Evolutionary conservation across 2,113 vertebrate genomes (phyloP).

Genomic region (Puffinus mauretanicus): DNA sequence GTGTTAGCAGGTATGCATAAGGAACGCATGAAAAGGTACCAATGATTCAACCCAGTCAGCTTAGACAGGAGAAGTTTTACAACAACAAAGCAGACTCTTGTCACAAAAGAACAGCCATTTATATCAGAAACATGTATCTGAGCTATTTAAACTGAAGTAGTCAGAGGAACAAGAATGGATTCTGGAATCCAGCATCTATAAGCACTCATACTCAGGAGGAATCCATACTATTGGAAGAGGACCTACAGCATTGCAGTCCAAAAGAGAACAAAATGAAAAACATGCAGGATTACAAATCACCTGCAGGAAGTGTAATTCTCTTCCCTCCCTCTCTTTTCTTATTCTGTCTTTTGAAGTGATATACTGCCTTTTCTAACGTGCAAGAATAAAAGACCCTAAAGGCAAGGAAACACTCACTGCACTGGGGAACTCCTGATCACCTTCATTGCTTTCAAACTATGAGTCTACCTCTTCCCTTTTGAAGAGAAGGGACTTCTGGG

Average conservation of each 20-base stretch:
- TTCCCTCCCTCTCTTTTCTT: background rate
- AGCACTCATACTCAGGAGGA: background rate
- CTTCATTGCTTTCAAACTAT: background rate
- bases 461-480: background rate
- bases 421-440: background rate
- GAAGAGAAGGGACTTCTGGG: background rate
- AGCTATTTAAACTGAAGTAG: background rate
- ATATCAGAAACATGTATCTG: background rate
- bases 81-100: background rate
- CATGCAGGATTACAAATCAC: background rate
- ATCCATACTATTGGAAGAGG: background rate
- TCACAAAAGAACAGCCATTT: background rate
- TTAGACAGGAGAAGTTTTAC: background rate
- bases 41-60: background rate
- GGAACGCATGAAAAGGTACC: background rate
- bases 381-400: background rate
- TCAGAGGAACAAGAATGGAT: background rate
- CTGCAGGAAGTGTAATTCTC: background rate
- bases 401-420: background rate
- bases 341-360: background rate
- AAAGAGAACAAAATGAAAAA: background rate
- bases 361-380: background rate
- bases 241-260: background rate
- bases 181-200: background rate
- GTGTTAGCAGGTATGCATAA: constrained; percentile 69